A percentile compares a stretch with the other conserved stretches of the same genome.
Conservation (phyloP, 2,113 vertebrate genomes). For the Lepus timidus region DNA sequence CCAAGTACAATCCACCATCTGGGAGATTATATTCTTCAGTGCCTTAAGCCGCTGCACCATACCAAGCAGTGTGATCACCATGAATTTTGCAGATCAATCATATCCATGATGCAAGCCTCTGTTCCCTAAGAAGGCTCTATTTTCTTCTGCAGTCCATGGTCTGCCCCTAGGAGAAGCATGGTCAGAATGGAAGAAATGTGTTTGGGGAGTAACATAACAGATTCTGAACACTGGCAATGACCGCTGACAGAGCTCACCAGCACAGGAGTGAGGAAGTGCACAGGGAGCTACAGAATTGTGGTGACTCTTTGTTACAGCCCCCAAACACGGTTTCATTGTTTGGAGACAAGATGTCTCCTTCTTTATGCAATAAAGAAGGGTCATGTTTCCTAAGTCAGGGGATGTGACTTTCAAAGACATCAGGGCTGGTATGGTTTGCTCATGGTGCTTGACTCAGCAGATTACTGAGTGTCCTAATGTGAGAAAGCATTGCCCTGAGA, state of each 20-base stretch:
- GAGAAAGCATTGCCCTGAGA: fast-evolving
- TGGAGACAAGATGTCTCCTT: not conserved
- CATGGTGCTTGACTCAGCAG: fast-evolving
- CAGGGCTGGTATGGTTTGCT: fast-evolving
- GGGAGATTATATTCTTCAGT: not conserved
- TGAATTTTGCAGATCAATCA: not conserved
- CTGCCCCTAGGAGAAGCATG: not conserved
- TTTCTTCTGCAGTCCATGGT: not conserved
- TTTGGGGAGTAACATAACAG: not conserved
- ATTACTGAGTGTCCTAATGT: not conserved
- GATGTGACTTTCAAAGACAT: too few relatives aligned
- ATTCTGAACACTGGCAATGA: too few relatives aligned
- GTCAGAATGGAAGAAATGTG: not conserved
- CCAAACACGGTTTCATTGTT: not conserved
- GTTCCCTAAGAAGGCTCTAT: not conserved
- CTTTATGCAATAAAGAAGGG: not conserved
- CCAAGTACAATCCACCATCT: not conserved
- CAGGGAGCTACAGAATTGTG: not conserved
- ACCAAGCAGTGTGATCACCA: not conserved
- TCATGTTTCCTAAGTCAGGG: not conserved
- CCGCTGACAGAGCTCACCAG: not conserved
- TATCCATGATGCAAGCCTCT: not conserved
- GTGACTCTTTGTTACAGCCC: not conserved
- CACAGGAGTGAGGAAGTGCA: too few relatives aligned
- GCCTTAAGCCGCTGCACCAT: not conserved